Evolutionary conservation across 2,888 invertebrate species (phyloP).

Genomic region (Eristalis tenax): DNA sequence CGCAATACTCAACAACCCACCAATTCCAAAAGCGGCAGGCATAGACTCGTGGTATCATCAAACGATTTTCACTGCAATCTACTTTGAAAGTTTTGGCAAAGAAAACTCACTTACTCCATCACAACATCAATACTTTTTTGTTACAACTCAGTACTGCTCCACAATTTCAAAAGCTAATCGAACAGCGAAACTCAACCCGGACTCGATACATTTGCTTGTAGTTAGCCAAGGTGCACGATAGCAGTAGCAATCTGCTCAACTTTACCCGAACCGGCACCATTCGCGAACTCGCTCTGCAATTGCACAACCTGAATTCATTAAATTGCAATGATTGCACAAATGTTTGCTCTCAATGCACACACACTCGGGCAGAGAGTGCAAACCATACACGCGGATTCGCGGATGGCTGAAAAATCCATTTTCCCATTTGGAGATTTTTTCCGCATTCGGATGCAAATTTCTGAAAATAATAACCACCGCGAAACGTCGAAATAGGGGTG

Average conservation of each 20-base stretch:
- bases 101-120: background rate
- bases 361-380: no score
- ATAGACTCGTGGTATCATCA: background rate
- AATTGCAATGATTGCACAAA: conserved; percentile 34
- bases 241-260: background rate
- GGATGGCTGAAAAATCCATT: background rate
- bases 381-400: background rate
- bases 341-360: background rate
- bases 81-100: background rate
- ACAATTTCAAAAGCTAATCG: background rate
- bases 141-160: background rate
- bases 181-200: background rate
- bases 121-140: background rate
- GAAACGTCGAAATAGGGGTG: conserved; percentile 11
- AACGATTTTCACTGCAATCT: background rate
- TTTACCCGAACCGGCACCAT: background rate
- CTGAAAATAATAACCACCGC: conserved; percentile 30
- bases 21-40: no score
- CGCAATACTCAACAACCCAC: no score
- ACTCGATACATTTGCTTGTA: background rate
- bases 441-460: conserved; percentile 45
- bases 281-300: background rate
- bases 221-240: background rate
- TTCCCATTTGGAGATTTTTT: conserved; percentile 23
- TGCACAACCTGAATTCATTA: conserved; percentile 14